phyloP scores from a whole-genome alignment of 2,113 vertebrate genomes.

The Platichthys stellatus region DNA sequence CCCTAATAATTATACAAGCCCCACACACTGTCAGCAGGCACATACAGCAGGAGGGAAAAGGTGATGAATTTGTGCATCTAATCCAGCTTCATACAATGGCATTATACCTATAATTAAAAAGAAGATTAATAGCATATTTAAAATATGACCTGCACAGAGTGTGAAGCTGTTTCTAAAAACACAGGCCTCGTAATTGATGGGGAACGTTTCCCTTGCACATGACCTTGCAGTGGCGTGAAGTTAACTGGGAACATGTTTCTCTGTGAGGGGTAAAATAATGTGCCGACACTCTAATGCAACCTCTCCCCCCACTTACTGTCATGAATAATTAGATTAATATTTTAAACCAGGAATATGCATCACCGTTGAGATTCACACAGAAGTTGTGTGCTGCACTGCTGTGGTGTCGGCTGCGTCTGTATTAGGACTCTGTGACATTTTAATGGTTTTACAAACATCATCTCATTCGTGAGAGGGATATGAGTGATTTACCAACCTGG shows the following conservation, averaged over 20 bases:
- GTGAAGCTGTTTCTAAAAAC: slow-evolving; percentile 37
- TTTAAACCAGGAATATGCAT: slow-evolving; percentile 40
- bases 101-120: slow-evolving; percentile 66
- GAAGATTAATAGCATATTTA: slow-evolving; percentile 63
- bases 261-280: slow-evolving; percentile 32
- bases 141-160: slow-evolving; percentile 54
- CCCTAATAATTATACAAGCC: slow-evolving; percentile 40
- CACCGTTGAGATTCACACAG: neutral
- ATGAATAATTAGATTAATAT: slow-evolving; percentile 28
- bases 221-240: slow-evolving; percentile 50
- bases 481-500: neutral
- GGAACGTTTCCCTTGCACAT: slow-evolving; percentile 15
- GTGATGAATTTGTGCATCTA: slow-evolving; percentile 54
- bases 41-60: neutral
- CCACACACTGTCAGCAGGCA: slow-evolving; percentile 47
- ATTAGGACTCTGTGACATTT: neutral
- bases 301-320: neutral
- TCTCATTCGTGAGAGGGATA: neutral
- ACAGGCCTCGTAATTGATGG: slow-evolving; percentile 48
- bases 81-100: slow-evolving; percentile 43
- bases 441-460: slow-evolving; percentile 21
- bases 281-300: slow-evolving; percentile 24
- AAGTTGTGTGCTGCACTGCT: neutral
- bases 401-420: too few relatives aligned
- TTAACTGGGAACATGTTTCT: slow-evolving; percentile 38